A percentile compares a stretch with the other conserved stretches of the same genome.
phyloP scores from a whole-genome alignment of 2,113 vertebrate species.

The Chlorocebus sabaeus region DNA sequence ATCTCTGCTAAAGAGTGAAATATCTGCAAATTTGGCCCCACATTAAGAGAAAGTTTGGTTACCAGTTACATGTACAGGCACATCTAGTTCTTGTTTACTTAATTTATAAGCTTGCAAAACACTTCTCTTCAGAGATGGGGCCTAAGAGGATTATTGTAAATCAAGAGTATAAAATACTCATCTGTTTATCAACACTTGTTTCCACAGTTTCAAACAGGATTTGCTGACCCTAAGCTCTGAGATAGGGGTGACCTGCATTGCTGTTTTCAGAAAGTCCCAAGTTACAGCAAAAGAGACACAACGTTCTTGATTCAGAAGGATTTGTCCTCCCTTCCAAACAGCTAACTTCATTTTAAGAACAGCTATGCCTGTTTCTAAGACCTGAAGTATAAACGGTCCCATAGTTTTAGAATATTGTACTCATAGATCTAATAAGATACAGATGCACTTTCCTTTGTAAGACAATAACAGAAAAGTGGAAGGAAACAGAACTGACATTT shows the following conservation, averaged over 20 bases:
- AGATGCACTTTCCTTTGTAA: constrained; percentile 10
- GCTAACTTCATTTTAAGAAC: neutral
- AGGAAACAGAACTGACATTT: neutral
- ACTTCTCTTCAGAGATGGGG: neutral
- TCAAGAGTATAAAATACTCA: constrained; percentile 42
- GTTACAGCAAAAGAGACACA: neutral
- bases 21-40: neutral
- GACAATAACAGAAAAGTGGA: neutral
- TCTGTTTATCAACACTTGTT: constrained; percentile 50
- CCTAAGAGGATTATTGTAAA: constrained; percentile 39
- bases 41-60: neutral
- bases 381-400: neutral
- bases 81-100: constrained; percentile 24
- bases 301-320: neutral
- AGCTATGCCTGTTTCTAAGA: neutral
- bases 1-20: neutral
- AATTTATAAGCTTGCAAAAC: constrained; percentile 5
- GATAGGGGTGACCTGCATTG: neutral
- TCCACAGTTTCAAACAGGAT: constrained; percentile 56
- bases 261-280: neutral
- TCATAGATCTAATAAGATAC: neutral
- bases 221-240: neutral
- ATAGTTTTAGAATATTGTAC: neutral
- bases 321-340: neutral
- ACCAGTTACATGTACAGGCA: neutral